A percentile compares a stretch with the other conserved stretches of the same genome.
These are phyloP conservation scores for Drosophila erecta DNA, from an alignment of 1,140 invertebrate species.

Conservation along the genomic window DNA sequence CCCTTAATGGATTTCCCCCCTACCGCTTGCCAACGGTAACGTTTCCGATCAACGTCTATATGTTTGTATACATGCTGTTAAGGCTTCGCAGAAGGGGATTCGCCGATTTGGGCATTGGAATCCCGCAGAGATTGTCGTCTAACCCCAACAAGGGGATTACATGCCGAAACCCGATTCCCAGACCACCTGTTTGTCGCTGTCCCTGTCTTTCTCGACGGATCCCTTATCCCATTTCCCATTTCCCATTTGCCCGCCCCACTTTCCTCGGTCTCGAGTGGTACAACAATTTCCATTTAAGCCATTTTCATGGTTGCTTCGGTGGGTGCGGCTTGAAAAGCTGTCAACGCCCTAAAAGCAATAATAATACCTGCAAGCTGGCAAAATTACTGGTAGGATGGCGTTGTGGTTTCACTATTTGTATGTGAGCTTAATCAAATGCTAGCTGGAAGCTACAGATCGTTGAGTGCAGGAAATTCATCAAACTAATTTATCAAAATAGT, in stretches of 20 bases:
- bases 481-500: constrained; percentile 24
- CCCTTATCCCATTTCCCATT: too few species aligned
- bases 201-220: background rate
- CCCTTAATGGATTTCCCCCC: background rate
- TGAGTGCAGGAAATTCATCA: constrained; percentile 4
- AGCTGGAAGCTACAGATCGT: background rate
- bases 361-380: constrained; percentile 25
- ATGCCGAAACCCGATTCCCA: constrained; percentile 31
- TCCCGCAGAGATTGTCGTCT: constrained; percentile 34
- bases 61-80: constrained; percentile 7
- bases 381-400: constrained; percentile 12
- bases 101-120: constrained; percentile 8
- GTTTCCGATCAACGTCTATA: too few species aligned
- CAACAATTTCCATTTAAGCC: constrained; percentile 42
- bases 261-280: constrained; percentile 12
- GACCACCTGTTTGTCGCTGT: constrained; percentile 14
- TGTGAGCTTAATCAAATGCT: constrained; percentile 22
- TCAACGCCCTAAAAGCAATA: constrained; percentile 35
- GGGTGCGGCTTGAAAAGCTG: constrained; percentile 28
- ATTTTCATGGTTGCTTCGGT: constrained; percentile 32
- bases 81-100: background rate
- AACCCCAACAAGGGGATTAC: constrained; percentile 39
- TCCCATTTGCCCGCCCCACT: too few species aligned
- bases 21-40: background rate
- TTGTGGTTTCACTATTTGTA: constrained; percentile 27